phyloP scores from a whole-genome alignment of 2,888 invertebrate species.

The Patella caerulea region DNA sequence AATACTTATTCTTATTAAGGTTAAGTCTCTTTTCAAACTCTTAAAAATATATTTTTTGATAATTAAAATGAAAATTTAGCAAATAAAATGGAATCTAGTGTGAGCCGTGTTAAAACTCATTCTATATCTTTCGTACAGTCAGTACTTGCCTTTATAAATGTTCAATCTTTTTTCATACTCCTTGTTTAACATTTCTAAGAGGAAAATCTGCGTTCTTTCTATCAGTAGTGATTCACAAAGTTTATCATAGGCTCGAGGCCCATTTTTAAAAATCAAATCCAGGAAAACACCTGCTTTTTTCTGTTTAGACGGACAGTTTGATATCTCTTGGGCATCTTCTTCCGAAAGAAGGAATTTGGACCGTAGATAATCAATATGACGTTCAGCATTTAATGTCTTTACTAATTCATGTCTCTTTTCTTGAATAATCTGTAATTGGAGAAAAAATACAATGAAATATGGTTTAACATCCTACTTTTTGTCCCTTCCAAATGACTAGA shows the following conservation, averaged over 20 bases:
- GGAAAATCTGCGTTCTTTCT: conserved; percentile 24
- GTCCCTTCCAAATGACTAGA: not conserved
- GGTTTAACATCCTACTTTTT: conserved; percentile 10
- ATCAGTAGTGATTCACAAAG: conserved; percentile 24
- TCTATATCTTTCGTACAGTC: not conserved
- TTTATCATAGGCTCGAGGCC: conserved; percentile 25
- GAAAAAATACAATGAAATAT: not conserved
- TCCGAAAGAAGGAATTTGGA: conserved; percentile 25
- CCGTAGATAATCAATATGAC: conserved; percentile 32
- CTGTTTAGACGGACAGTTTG: conserved; percentile 11
- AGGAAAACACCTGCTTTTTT: conserved; percentile 29
- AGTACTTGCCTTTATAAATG: conserved; percentile 16
- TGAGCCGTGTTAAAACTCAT: no score
- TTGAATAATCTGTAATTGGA: conserved; percentile 22
- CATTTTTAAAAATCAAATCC: conserved; percentile 29
- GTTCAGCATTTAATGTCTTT: conserved; percentile 22
- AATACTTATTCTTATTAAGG: conserved; percentile 9
- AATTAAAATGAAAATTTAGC: no score
- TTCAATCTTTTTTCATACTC: conserved; percentile 26
- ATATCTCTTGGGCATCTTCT: conserved; percentile 34
- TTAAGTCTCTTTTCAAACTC: conserved; percentile 25
- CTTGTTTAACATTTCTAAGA: conserved; percentile 23
- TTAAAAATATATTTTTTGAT: not conserved
- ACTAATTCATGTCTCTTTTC: conserved; percentile 20
- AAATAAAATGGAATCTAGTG: no score